A percentile compares a stretch with the other conserved stretches of the same genome.
Conservation (phyloP, 2,888 invertebrate genomes). For the Falcaria lacertinaria region DNA sequence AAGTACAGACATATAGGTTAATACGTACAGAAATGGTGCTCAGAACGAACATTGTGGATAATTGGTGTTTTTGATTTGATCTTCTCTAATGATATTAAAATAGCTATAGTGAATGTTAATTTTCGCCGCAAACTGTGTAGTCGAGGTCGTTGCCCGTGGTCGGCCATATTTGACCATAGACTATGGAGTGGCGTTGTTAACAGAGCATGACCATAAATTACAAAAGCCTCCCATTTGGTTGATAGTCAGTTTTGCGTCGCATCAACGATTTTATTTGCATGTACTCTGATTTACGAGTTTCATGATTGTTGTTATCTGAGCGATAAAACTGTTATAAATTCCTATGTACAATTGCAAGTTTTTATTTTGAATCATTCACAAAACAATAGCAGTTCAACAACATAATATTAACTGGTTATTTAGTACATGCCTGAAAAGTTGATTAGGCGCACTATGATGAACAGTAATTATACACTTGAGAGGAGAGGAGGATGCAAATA, state of each 20-base stretch:
- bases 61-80: conserved; percentile 18
- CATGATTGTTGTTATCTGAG: conserved; percentile 1
- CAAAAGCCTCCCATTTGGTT: conserved; percentile 48
- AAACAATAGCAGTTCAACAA: neutral
- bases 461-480: no score
- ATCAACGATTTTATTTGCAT: conserved; percentile 47
- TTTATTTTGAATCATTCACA: neutral
- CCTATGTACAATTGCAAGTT: neutral
- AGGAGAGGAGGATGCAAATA: no score
- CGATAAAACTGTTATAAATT: neutral
- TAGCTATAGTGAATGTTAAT: conserved; percentile 50
- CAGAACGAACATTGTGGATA: conserved; percentile 7
- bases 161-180: conserved; percentile 58
- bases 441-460: no score
- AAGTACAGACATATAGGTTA: neutral
- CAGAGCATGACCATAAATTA: conserved; percentile 61
- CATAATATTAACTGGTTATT: neutral
- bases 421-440: neutral
- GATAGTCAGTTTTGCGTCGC: conserved; percentile 46
- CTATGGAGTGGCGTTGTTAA: conserved; percentile 46
- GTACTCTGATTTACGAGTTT: conserved; percentile 15
- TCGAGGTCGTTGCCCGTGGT: conserved; percentile 46
- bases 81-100: conserved; percentile 39
- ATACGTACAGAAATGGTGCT: neutral
- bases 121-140: conserved; percentile 43